Percentiles rank a stretch among this genome's conserved stretches.
These are phyloP conservation scores for Acanthoscelides obtectus DNA, from an alignment of 2,888 invertebrate species.

Conservation along the genomic window DNA sequence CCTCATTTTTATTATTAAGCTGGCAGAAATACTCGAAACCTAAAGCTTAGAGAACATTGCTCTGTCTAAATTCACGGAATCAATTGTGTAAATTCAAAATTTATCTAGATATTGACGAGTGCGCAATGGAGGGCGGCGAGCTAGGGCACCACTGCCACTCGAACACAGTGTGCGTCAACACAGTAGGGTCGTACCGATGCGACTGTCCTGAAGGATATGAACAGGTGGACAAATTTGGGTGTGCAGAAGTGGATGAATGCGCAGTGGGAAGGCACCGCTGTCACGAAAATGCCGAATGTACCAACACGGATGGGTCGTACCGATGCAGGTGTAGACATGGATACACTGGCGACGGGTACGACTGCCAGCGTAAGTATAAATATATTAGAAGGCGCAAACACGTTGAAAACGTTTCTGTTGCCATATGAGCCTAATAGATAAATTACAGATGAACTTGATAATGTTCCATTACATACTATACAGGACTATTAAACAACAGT, in stretches of 20 bases:
- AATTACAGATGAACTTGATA: too few relatives aligned
- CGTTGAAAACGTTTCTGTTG: too few relatives aligned
- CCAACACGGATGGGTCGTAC: slow-evolving; percentile 78
- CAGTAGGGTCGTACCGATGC: slow-evolving; percentile 76
- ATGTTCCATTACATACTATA: too few relatives aligned
- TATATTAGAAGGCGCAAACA: neutral
- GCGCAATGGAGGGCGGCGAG: slow-evolving; percentile 69
- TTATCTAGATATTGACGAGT: slow-evolving; percentile 88
- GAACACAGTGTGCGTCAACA: slow-evolving; percentile 80
- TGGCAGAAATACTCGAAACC: too few relatives aligned
- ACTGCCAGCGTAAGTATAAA: slow-evolving; percentile 68
- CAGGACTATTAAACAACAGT: too few relatives aligned
- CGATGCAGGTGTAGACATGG: slow-evolving; percentile 69
- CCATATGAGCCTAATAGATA: too few relatives aligned
- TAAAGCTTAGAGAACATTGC: too few relatives aligned
- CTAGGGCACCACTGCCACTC: slow-evolving; percentile 82
- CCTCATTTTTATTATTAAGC: too few relatives aligned
- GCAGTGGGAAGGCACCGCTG: slow-evolving; percentile 66
- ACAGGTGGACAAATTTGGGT: slow-evolving; percentile 72
- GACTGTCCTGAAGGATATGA: slow-evolving; percentile 77
- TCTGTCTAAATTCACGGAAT: too few relatives aligned
- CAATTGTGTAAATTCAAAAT: too few relatives aligned
- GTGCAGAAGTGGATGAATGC: slow-evolving; percentile 78
- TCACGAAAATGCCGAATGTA: slow-evolving; percentile 70
- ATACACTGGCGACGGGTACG: slow-evolving; percentile 72